Percentiles rank a stretch among this genome's conserved stretches.
Conservation (phyloP, 2,797 vertebrate species). For the Micrastur ruficollis region DNA sequence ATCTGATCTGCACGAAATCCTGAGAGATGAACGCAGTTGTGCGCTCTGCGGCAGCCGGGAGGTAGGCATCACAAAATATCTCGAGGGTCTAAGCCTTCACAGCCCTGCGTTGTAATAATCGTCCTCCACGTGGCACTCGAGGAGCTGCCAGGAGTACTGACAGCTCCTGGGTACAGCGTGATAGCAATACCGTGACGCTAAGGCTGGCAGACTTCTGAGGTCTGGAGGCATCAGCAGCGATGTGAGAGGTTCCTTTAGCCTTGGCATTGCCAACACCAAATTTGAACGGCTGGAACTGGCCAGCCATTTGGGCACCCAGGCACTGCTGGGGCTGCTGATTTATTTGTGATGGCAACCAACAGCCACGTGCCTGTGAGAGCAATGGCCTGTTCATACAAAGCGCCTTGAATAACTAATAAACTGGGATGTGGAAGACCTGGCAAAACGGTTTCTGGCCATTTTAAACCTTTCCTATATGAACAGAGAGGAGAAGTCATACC, state of each 20-base stretch:
- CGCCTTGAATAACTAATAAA: not conserved
- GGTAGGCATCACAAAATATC: not conserved
- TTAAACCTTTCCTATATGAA: not conserved
- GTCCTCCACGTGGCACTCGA: accelerated
- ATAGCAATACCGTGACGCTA: not conserved
- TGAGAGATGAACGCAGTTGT: not conserved
- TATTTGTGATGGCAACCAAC: not conserved
- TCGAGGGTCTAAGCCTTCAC: not conserved
- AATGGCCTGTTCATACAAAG: not conserved
- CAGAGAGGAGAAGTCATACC: not conserved
- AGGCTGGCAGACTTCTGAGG: not conserved
- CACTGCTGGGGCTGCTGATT: not conserved
- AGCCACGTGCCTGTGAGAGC: not conserved
- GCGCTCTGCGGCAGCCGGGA: not conserved
- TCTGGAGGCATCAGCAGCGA: not conserved
- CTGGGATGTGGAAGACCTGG: not conserved
- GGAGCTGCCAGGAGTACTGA: not conserved
- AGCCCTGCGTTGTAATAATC: not conserved
- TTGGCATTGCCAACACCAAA: not conserved
- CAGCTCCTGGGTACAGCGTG: not conserved
- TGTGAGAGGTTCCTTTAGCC: not conserved
- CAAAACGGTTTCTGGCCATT: not conserved
- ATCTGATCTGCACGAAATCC: not conserved
- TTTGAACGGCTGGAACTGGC: not conserved
- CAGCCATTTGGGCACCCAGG: not conserved